Conservation (phyloP, 2,113 vertebrate genomes). For the Pipra filicauda region DNA sequence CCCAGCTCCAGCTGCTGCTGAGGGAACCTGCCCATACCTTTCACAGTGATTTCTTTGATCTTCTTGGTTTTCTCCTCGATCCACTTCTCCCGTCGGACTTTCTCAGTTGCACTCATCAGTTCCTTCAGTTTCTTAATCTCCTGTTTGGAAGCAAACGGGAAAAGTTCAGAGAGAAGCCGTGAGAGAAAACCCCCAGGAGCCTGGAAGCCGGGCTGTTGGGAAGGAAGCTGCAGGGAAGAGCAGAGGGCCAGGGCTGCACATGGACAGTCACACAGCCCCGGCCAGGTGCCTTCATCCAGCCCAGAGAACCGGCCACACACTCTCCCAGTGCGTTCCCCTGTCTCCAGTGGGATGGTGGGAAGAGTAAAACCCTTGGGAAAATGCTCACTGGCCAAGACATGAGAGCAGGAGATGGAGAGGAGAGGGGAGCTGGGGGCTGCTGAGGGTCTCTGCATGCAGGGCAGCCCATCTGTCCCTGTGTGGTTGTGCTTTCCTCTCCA, state of each 20-base stretch:
- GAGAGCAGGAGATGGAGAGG: fast-evolving
- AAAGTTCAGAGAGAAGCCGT: neutral
- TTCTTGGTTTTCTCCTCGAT: slow-evolving; percentile 94
- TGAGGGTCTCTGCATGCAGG: neutral
- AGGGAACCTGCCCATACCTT: slow-evolving; percentile 70
- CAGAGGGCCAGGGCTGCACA: neutral
- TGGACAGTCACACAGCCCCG: neutral
- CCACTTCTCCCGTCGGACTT: slow-evolving; percentile 92
- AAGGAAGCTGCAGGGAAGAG: neutral
- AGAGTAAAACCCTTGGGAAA: neutral
- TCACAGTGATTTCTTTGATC: slow-evolving; percentile 95
- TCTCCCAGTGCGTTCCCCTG: neutral
- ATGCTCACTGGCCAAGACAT: neutral
- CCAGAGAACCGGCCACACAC: neutral
- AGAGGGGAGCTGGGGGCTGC: neutral
- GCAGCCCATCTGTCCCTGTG: neutral
- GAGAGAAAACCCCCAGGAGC: neutral
- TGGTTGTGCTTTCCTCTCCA: neutral
- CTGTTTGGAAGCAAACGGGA: slow-evolving; percentile 44
- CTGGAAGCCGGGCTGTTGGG: neutral
- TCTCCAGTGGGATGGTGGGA: neutral
- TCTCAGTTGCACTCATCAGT: slow-evolving; percentile 89
- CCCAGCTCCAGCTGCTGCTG: fast-evolving
- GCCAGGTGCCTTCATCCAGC: neutral
- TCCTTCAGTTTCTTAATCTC: slow-evolving; percentile 95